Evolutionary conservation across 2,113 vertebrate species (phyloP).

Genomic region (Trochalopteron elliotii): DNA sequence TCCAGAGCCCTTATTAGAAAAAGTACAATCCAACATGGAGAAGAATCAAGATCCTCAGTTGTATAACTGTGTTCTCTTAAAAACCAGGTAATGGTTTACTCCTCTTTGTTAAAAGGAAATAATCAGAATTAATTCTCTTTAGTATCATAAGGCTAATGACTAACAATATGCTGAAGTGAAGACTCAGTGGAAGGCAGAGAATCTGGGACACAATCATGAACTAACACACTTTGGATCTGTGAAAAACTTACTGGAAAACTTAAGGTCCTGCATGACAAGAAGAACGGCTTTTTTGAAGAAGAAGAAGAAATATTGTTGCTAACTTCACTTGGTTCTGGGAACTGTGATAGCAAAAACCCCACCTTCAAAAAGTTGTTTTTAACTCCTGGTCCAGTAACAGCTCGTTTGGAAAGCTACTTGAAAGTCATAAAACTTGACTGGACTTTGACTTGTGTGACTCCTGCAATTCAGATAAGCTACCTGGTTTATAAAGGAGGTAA

Average conservation of each 20-base stretch:
- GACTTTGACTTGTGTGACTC: neutral
- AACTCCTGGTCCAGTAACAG: neutral
- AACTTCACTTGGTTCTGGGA: neutral
- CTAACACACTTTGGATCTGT: neutral
- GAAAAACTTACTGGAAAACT: neutral
- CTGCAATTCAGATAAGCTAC: neutral
- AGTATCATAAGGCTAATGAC: neutral
- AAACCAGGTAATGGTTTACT: neutral
- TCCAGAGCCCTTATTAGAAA: conserved; percentile 4
- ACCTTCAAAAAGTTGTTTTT: neutral
- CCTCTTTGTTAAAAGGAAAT: neutral
- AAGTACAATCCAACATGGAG: neutral
- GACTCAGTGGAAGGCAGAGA: neutral
- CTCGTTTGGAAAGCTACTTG: neutral
- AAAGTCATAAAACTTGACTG: neutral
- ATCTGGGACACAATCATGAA: neutral
- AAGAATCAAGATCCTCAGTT: neutral
- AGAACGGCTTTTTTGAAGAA: neutral
- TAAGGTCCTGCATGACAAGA: neutral
- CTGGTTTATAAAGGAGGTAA: neutral
- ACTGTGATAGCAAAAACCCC: neutral
- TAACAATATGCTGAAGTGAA: neutral
- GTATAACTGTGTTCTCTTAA: neutral
- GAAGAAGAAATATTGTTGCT: neutral
- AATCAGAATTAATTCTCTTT: neutral